These are phyloP conservation scores for Phenacoccus solenopsis DNA, from an alignment of 1,140 invertebrate genomes.

Conservation along the genomic window DNA sequence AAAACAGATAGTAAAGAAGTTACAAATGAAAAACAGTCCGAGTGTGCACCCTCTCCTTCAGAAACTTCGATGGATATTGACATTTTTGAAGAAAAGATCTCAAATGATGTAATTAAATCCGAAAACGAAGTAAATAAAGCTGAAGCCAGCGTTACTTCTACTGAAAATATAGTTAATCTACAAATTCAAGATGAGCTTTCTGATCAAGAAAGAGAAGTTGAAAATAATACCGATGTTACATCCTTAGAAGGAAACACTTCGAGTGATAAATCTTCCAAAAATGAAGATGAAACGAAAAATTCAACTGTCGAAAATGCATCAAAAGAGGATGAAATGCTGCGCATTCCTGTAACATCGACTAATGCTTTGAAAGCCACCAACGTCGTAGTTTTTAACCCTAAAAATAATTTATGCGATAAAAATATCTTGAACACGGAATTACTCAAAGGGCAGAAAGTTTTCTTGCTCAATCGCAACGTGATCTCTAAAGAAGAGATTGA, in stretches of 20 bases:
- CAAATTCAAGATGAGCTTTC: not conserved
- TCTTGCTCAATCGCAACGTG: not conserved
- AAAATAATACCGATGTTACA: not conserved
- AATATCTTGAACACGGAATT: not conserved
- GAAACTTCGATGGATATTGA: too few relatives aligned
- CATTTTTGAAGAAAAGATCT: too few relatives aligned
- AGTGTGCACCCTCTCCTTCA: too few relatives aligned
- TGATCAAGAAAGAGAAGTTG: not conserved
- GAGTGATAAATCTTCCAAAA: not conserved
- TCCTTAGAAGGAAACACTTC: not conserved
- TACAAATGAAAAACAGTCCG: too few relatives aligned
- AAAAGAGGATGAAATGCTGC: not conserved
- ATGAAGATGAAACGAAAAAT: not conserved
- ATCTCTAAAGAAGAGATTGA: not conserved
- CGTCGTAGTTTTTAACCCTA: not conserved
- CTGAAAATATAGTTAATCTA: not conserved
- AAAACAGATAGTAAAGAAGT: too few relatives aligned
- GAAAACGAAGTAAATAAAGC: not conserved
- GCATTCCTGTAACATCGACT: not conserved
- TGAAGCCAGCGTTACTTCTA: not conserved
- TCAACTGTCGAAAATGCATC: not conserved
- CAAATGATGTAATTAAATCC: too few relatives aligned
- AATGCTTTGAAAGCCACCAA: not conserved
- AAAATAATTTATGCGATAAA: not conserved
- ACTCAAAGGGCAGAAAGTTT: not conserved